A percentile compares a stretch with the other conserved stretches of the same genome.
phyloP scores from a whole-genome alignment of 2,797 vertebrate species.

The Mormyrus hasselquistii region DNA sequence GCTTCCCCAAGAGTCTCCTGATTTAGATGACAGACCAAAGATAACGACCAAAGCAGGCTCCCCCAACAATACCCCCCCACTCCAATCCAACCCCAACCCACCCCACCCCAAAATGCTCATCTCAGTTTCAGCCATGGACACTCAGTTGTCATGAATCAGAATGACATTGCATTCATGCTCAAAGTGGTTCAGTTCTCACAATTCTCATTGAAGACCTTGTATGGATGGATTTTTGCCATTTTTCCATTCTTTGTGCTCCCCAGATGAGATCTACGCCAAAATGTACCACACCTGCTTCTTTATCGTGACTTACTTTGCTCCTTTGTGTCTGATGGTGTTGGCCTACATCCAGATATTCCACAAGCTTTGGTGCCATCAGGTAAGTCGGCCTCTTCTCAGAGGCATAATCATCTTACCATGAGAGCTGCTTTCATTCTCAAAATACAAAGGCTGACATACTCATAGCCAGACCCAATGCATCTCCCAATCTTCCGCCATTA shows the following conservation, averaged over 20 bases:
- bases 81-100: no score
- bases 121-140: background rate
- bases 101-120: no score
- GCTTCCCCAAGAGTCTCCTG: background rate
- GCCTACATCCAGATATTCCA: conserved; percentile 95
- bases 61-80: background rate
- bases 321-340: conserved; percentile 90
- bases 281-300: conserved; percentile 95
- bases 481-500: background rate
- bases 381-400: conserved; percentile 41
- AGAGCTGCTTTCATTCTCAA: background rate
- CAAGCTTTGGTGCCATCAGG: conserved; percentile 95
- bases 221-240: background rate
- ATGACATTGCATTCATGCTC: background rate
- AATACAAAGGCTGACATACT: background rate
- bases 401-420: background rate
- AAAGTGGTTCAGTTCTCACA: background rate
- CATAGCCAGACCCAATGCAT: background rate
- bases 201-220: background rate
- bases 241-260: background rate
- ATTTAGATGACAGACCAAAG: background rate
- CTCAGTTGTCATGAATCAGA: background rate
- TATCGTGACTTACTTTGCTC: conserved; percentile 88
- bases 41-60: background rate
- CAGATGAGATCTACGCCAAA: conserved; percentile 91